Base-by-base conservation (phyloP, 2,113 vertebrate species). In the Sporophila hypoxantha region DNA sequence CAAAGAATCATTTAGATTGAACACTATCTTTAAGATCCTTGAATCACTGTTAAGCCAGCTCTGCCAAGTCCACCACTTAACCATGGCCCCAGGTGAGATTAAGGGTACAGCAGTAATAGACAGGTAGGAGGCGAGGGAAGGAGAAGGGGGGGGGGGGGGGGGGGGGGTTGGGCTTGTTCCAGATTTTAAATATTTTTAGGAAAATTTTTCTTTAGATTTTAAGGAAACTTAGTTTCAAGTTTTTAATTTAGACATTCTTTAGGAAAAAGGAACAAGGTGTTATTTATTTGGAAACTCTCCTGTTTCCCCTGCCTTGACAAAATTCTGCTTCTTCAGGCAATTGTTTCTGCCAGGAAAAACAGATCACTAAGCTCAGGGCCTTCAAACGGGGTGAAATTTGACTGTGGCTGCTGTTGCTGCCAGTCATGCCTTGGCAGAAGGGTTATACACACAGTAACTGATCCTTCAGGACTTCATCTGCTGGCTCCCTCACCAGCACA, bases 351-450 rank as follows among this genome's bases (percentile, higher is more conserved):
- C 89, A 85, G 82, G 36, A 92, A 85, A 91, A 79, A 73, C 57
- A 94, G 64, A 41, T n/a, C 68, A 46, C 78, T 30, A 64, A 79
- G 64, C 47, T 74, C 60, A 89, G 68, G 68, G 73, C 82, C 36
- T 67, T 61, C 62, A 22, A 53, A 64, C 1, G 3, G 68, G 30
- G 68, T 59, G 82, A 80, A 93, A 80, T n/a, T 5, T 80, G 41
- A 79, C 83, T 52, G 52, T 76, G 60, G 47, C 94, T 94, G 68
- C 93, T 95, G 93, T 92, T 91, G 91, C 90, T 95, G 94, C 87
- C 94, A 93, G 79, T 94, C 93, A 94, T 16, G 32, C 60, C 76
- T 87, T 94, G 94, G 68, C 93, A 93, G 82, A 70, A 80, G 52
- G 39, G 65, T 64, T 92, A 70, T 76, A 89, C 44, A 64, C 75